These are phyloP conservation scores for Pedetes capensis DNA, from an alignment of 2,113 vertebrate genomes.

Conservation along the genomic window DNA sequence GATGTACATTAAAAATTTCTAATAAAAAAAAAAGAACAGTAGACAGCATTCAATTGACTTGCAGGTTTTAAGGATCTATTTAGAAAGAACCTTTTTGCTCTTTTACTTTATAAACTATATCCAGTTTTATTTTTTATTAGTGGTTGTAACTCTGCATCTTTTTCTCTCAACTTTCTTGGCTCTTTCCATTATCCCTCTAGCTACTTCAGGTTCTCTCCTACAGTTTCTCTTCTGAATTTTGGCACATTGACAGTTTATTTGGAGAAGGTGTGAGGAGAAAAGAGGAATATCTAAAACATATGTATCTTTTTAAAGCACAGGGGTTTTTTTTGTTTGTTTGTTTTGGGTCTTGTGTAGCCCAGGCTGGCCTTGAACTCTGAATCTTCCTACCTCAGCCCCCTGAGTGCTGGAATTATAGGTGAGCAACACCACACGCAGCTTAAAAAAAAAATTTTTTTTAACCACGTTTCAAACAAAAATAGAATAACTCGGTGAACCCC, in stretches of 20 bases:
- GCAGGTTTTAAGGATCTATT: not conserved
- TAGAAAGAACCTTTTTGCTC: not conserved
- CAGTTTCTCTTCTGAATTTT: slow-evolving; percentile 23
- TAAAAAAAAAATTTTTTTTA: not conserved
- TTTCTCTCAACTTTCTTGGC: not conserved
- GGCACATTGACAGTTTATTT: not conserved
- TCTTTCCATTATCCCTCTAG: not conserved
- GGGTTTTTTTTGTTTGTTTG: too few relatives aligned
- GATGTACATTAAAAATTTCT: too few relatives aligned
- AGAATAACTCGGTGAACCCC: not conserved
- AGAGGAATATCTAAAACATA: not conserved
- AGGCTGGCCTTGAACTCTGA: not conserved
- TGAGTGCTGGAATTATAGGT: too few relatives aligned
- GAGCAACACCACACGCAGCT: not conserved
- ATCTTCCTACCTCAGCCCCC: too few relatives aligned
- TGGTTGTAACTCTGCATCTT: not conserved
- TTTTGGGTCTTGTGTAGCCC: not conserved
- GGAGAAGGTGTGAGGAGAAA: not conserved
- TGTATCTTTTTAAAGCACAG: too few relatives aligned
- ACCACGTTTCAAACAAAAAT: slow-evolving; percentile 9
- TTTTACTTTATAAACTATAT: slow-evolving; percentile 6
- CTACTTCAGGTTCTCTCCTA: slow-evolving; percentile 7
- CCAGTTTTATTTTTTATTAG: not conserved
- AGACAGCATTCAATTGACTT: not conserved
- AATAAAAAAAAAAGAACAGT: too few relatives aligned